Conservation (phyloP, 2,797 vertebrate species). For the Pseudocheirus occidentalis region DNA sequence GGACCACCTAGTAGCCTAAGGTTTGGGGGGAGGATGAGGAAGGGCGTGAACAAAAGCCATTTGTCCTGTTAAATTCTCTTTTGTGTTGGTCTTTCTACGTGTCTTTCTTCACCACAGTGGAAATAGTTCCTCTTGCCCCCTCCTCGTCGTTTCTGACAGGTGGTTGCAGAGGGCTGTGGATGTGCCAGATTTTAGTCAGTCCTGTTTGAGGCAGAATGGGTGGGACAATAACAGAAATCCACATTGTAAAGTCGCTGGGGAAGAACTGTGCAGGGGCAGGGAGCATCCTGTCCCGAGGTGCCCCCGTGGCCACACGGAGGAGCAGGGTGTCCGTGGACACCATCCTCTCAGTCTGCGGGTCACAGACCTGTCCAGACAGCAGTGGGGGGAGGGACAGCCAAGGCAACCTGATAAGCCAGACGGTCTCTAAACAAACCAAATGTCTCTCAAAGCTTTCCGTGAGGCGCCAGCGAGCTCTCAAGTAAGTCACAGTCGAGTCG, state of each 20-base stretch:
- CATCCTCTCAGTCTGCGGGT: neutral
- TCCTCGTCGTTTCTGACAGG: neutral
- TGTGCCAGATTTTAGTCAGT: conserved; percentile 19
- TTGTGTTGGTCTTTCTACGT: conserved; percentile 5
- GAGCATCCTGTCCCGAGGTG: conserved; percentile 48
- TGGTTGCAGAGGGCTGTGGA: conserved; percentile 44
- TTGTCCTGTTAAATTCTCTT: neutral
- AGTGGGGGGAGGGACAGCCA: conserved; percentile 74
- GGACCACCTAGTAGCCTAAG: neutral
- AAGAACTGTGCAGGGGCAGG: conserved; percentile 1
- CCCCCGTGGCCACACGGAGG: neutral
- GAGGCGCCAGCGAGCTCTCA: conserved; percentile 65
- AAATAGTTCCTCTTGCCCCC: conserved; percentile 59
- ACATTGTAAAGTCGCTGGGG: neutral
- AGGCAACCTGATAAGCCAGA: conserved; percentile 77
- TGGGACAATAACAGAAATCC: conserved; percentile 37
- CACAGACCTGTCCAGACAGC: conserved; percentile 58
- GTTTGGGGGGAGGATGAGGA: neutral
- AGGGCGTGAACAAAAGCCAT: neutral
- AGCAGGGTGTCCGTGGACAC: neutral
- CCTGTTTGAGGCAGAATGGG: conserved; percentile 47
- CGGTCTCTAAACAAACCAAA: conserved; percentile 80
- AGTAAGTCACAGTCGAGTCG: conserved; percentile 70
- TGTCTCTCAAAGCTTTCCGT: conserved; percentile 81
- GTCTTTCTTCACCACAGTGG: neutral